Evolutionary conservation across 2,888 invertebrate species (phyloP).

Genomic region (Drosophila limbata): DNA sequence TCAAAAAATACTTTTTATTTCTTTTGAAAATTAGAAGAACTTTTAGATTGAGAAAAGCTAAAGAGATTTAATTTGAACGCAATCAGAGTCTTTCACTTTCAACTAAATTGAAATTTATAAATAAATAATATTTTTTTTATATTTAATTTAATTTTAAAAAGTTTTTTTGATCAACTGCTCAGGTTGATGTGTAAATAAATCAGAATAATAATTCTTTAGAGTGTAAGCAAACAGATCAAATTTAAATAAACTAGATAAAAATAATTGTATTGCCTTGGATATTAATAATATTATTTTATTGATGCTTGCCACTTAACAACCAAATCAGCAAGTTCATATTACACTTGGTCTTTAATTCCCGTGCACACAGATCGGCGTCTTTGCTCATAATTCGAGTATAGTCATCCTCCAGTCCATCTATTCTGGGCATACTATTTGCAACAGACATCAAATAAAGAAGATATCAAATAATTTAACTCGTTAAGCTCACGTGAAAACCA

Average conservation of each 20-base stretch:
- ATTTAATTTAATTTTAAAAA: too few relatives aligned
- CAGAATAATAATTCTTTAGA: too few relatives aligned
- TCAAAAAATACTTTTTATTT: too few relatives aligned
- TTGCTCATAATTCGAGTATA: conserved; percentile 55
- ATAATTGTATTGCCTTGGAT: too few relatives aligned
- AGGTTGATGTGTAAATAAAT: too few relatives aligned
- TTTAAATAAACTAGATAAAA: background rate
- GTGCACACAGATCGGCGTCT: conserved; percentile 47
- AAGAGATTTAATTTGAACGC: too few relatives aligned
- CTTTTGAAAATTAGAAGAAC: too few relatives aligned
- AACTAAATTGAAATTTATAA: too few relatives aligned
- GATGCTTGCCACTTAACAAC: conserved; percentile 56
- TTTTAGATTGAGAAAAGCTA: too few relatives aligned
- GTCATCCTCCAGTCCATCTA: conserved; percentile 65
- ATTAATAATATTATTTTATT: conserved; percentile 20
- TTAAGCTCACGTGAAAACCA: conserved; percentile 88
- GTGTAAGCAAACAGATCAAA: background rate
- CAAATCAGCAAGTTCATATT: conserved; percentile 69
- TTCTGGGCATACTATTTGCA: conserved; percentile 51
- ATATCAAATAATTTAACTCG: background rate
- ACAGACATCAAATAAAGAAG: background rate
- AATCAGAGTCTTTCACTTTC: too few relatives aligned
- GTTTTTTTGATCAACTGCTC: too few relatives aligned
- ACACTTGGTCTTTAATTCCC: conserved; percentile 58
- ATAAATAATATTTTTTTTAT: too few relatives aligned